Conservation (phyloP, 2,888 invertebrate species). For the Maniola hyperantus region DNA sequence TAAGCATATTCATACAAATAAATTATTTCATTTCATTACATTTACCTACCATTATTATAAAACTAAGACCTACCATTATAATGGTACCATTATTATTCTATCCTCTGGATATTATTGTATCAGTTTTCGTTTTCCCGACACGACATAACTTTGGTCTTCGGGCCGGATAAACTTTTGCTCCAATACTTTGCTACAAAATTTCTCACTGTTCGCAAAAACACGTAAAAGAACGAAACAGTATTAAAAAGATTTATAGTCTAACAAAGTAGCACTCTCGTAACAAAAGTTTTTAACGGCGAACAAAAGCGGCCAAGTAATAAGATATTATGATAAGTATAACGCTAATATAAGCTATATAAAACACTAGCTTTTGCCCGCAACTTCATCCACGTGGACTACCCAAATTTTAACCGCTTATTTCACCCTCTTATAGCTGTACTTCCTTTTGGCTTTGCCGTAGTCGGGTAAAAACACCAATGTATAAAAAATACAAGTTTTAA, state of each 20-base stretch:
- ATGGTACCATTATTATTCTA: constrained; percentile 35
- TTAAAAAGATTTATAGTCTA: constrained; percentile 30
- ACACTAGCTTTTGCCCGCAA: too few species aligned
- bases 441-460: too few species aligned
- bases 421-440: too few species aligned
- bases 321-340: constrained; percentile 17
- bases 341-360: constrained; percentile 5
- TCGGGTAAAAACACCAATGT: too few species aligned
- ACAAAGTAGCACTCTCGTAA: constrained; percentile 28
- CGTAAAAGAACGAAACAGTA: constrained; percentile 24
- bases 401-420: too few species aligned
- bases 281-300: constrained; percentile 27
- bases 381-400: too few species aligned
- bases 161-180: constrained; percentile 36
- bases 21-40: too few species aligned
- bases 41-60: too few species aligned
- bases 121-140: constrained; percentile 35
- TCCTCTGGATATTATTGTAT: constrained; percentile 38
- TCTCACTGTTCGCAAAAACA: constrained; percentile 31
- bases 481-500: too few species aligned
- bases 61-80: too few species aligned
- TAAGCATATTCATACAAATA: too few species aligned
- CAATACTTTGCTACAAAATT: constrained; percentile 33
- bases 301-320: constrained; percentile 18
- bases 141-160: constrained; percentile 30